Base-by-base conservation (phyloP, 2,797 vertebrate species). In the Urocyon cinereoargenteus region DNA sequence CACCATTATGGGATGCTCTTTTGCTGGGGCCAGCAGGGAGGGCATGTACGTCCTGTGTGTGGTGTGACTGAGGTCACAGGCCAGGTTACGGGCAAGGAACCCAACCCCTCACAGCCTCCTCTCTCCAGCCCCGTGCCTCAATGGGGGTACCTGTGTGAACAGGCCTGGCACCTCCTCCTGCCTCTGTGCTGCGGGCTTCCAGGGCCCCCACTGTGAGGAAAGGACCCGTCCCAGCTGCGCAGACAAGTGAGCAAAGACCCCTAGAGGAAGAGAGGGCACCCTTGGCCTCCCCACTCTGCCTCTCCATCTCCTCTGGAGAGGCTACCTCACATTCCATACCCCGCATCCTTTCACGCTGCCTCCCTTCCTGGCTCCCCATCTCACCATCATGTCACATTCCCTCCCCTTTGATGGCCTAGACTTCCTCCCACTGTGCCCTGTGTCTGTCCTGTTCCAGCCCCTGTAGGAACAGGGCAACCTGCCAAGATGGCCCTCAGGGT, bases 91-190 rank as follows among this genome's bases (percentile, higher is more conserved):
- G 96, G 92, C 73, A n/a, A 72, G 79, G 81, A 96, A 78, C 78
- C 95, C 92, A 62, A 61, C 51, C 83, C 97, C 96, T 88, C 61
- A 95, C 51, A 1, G 59, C 86, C 53, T 7, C 86, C 86, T 97
- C 93, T 86, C 95, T 82, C 92, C 93, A 99, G 99, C 98, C 95
- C 99, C 99, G 0, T 99, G 99, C 91, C 98, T 99, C 96, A 99
- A 99, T 53, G 99, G 99, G 16, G 99, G 99, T 10, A 99, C 99
- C 9, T 99, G 99, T 97, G 98, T 99, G 36, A 99, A 99, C 84
- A 99, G 98, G 53, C 99, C 99, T 8, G 99, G 98, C 88, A 95
- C 98, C 40, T 99, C 98, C 97, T 98, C 97, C n/a, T 99, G 99
- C 90, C 98, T 98, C 57, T 99, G 99, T 82, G 98, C 98, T 0